These are phyloP conservation scores for Pemphigus obesinymphae DNA, from an alignment of 1,140 invertebrate genomes.

Conservation along the genomic window DNA sequence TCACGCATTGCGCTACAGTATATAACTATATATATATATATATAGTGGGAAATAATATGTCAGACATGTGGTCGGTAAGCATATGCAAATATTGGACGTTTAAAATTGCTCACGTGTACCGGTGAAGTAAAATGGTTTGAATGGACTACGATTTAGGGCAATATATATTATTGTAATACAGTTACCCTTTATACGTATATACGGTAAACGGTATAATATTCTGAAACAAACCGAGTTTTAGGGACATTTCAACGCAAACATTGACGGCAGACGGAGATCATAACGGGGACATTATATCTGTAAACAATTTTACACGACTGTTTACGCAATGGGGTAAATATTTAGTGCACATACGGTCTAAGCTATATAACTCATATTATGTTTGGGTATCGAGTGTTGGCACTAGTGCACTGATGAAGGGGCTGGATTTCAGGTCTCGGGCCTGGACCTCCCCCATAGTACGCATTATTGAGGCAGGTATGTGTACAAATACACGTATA, in stretches of 20 bases:
- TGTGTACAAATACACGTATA: too few species aligned
- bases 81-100: not conserved
- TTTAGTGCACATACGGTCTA: not conserved
- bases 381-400: too few species aligned
- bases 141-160: not conserved
- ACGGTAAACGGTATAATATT: not conserved
- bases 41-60: not conserved
- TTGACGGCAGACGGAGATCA: not conserved
- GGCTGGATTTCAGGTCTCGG: too few species aligned
- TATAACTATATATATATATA: too few species aligned
- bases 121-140: constrained; percentile 15
- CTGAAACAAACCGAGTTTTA: not conserved
- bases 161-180: not conserved
- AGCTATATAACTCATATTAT: too few species aligned
- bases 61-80: not conserved
- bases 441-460: too few species aligned
- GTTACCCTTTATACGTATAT: not conserved
- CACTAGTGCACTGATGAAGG: too few species aligned
- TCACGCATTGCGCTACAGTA: too few species aligned
- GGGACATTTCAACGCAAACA: too few species aligned
- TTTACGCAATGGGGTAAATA: not conserved
- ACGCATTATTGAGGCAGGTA: too few species aligned
- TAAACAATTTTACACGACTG: not conserved
- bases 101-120: not conserved
- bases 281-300: not conserved